A percentile compares a stretch with the other conserved stretches of the same genome.
These are phyloP conservation scores for Cyphomyrmex costatus DNA, from an alignment of 1,140 invertebrate species.

Conservation along the genomic window DNA sequence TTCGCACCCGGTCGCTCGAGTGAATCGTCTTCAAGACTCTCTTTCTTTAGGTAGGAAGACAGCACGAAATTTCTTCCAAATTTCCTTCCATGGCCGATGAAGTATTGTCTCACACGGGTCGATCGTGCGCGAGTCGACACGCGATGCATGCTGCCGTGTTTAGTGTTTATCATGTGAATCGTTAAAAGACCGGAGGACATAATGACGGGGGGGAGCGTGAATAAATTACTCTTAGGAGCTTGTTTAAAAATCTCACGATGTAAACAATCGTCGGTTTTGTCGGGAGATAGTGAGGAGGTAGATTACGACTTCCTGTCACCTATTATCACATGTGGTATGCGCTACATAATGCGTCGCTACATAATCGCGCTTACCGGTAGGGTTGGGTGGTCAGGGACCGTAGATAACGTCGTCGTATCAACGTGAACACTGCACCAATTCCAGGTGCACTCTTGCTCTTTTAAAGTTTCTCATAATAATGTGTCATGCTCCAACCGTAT, in stretches of 20 bases:
- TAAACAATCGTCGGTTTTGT: slow-evolving; percentile 59
- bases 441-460: slow-evolving; percentile 66
- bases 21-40: slow-evolving; percentile 65
- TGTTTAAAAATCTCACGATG: slow-evolving; percentile 63
- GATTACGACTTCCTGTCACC: slow-evolving; percentile 75
- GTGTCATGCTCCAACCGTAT: slow-evolving; percentile 18
- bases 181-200: slow-evolving; percentile 4
- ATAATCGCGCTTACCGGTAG: slow-evolving; percentile 17
- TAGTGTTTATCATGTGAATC: slow-evolving; percentile 62
- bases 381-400: slow-evolving; percentile 57
- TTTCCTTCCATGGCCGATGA: neutral
- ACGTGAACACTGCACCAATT: slow-evolving; percentile 57
- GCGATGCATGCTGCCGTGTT: neutral
- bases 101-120: slow-evolving; percentile 40
- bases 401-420: slow-evolving; percentile 72
- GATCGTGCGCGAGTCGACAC: slow-evolving; percentile 47
- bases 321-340: slow-evolving; percentile 66
- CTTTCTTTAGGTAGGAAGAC: neutral
- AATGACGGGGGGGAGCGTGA: slow-evolving; percentile 41
- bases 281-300: slow-evolving; percentile 35
- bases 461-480: slow-evolving; percentile 53
- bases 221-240: slow-evolving; percentile 55
- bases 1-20: slow-evolving; percentile 18
- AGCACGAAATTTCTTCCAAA: neutral
- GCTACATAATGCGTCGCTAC: slow-evolving; percentile 14